These are phyloP conservation scores for Julus scanicus DNA, from an alignment of 2,888 invertebrate species.

Conservation along the genomic window DNA sequence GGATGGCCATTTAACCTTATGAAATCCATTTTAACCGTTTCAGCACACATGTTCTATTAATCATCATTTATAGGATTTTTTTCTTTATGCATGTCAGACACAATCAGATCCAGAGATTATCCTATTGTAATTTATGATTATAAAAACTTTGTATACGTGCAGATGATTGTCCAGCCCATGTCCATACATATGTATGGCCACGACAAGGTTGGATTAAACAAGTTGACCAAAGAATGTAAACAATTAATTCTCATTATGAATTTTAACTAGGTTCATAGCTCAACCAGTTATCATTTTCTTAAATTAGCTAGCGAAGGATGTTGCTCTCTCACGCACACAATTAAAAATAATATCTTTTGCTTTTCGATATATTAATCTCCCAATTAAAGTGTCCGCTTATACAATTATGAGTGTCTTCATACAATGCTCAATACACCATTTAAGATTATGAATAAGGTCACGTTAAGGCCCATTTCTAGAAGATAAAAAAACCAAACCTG, in stretches of 20 bases:
- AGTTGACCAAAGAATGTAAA: constrained; percentile 39
- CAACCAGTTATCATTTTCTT: constrained; percentile 13
- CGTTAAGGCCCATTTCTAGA: too few relatives aligned
- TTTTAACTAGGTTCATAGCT: constrained; percentile 29
- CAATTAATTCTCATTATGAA: constrained; percentile 36
- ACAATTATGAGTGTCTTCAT: neutral
- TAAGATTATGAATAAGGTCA: neutral
- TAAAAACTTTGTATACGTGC: constrained; percentile 5
- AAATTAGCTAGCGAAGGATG: neutral
- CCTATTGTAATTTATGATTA: constrained; percentile 24
- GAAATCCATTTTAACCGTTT: constrained; percentile 14
- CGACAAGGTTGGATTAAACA: constrained; percentile 7
- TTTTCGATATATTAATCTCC: neutral
- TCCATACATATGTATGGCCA: constrained; percentile 13
- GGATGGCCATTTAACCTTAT: constrained; percentile 22
- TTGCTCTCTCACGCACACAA: constrained; percentile 36
- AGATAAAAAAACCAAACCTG: too few relatives aligned
- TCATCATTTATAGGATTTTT: constrained; percentile 1
- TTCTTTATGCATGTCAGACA: constrained; percentile 34
- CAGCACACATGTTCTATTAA: constrained; percentile 17
- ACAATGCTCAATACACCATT: neutral
- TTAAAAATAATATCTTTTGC: constrained; percentile 25
- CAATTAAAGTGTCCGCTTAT: neutral
- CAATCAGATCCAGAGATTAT: constrained; percentile 30
- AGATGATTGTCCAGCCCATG: constrained; percentile 30